Conservation (phyloP, 2,113 vertebrate genomes). For the Nothocercus nigrocapillus region DNA sequence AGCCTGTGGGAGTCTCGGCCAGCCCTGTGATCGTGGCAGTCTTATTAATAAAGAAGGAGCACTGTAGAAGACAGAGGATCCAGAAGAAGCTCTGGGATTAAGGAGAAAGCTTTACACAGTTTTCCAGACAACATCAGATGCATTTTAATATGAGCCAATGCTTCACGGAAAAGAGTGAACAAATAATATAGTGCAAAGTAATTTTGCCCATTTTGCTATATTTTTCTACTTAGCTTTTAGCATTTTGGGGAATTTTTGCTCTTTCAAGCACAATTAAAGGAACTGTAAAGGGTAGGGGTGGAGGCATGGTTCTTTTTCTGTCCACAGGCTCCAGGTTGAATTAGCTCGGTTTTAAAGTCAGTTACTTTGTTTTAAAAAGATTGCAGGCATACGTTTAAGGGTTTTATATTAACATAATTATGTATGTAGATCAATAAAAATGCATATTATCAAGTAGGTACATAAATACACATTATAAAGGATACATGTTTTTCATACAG, state of each 20-base stretch:
- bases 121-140: constrained; percentile 27
- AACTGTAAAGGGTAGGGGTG: neutral
- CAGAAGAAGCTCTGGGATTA: constrained; percentile 34
- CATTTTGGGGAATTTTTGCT: neutral
- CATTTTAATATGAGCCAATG: constrained; percentile 7
- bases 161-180: constrained; percentile 5
- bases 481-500: constrained; percentile 24
- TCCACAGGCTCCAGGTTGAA: constrained; percentile 20
- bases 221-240: neutral
- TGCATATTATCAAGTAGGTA: constrained; percentile 34
- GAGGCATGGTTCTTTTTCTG: neutral
- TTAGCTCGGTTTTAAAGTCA: constrained; percentile 6
- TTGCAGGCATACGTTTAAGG: constrained; percentile 34
- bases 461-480: constrained; percentile 34
- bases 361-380: constrained; percentile 46
- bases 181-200: constrained; percentile 24
- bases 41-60: constrained; percentile 32
- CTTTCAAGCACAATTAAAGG: constrained; percentile 11
- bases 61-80: neutral
- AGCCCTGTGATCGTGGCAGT: neutral
- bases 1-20: neutral
- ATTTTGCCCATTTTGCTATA: neutral
- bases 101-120: constrained; percentile 31
- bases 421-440: constrained; percentile 38
- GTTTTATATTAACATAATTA: constrained; percentile 39